phyloP scores from a whole-genome alignment of 2,888 invertebrate species.

The Coleophora flavipennella region DNA sequence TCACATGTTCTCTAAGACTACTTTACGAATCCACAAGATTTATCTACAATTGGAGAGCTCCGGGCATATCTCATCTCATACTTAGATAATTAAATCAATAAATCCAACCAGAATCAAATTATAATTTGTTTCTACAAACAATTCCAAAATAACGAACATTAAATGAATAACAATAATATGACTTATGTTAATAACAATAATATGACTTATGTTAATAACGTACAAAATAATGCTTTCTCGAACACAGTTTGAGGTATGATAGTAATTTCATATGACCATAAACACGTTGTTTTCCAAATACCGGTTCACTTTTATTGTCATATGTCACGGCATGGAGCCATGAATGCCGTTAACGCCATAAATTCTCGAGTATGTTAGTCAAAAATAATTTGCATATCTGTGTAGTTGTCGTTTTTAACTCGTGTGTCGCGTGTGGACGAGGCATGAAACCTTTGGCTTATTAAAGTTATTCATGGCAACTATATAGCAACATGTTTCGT shows the following conservation, averaged over 20 bases:
- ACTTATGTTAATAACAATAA: slow-evolving; percentile 19
- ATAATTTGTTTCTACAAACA: no score
- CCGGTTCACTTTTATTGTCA: slow-evolving; percentile 49
- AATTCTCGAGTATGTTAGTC: slow-evolving; percentile 33
- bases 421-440: slow-evolving; percentile 41
- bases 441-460: slow-evolving; percentile 39
- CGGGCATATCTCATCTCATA: no score
- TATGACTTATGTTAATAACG: slow-evolving; percentile 39
- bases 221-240: slow-evolving; percentile 32
- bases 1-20: no score
- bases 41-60: no score
- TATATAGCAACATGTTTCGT: no score
- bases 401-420: slow-evolving; percentile 47
- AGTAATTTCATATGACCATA: slow-evolving; percentile 46
- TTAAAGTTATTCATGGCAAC: slow-evolving; percentile 51
- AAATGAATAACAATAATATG: slow-evolving; percentile 22
- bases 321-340: slow-evolving; percentile 54
- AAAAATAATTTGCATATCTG: slow-evolving; percentile 52
- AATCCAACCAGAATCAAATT: no score
- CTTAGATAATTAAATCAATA: no score
- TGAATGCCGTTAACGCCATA: slow-evolving; percentile 43
- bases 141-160: not conserved
- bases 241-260: slow-evolving; percentile 34
- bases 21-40: no score
- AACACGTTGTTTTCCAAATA: slow-evolving; percentile 54